Conservation (phyloP, 2,113 vertebrate genomes). For the Danionella cerebrum region DNA sequence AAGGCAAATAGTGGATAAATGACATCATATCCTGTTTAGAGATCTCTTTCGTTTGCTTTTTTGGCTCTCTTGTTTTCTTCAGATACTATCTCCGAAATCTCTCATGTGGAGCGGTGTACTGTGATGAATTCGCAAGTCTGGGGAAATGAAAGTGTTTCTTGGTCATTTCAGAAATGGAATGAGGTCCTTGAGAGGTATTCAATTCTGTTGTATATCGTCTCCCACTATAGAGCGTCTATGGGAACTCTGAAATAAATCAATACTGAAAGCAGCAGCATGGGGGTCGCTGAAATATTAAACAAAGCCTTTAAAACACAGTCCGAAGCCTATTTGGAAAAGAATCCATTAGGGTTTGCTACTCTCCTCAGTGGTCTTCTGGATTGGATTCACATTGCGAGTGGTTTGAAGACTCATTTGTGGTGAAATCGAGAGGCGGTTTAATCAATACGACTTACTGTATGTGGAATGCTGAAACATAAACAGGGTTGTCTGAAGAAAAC, state of each 20-base stretch:
- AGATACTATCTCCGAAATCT: constrained; percentile 19
- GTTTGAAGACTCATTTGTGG: constrained; percentile 39
- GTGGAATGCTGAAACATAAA: constrained; percentile 21
- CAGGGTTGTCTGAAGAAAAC: constrained; percentile 5
- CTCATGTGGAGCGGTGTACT: not conserved
- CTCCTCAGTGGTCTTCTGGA: constrained; percentile 50
- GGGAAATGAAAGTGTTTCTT: constrained; percentile 41
- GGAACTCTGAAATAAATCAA: constrained; percentile 60
- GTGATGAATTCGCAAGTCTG: constrained; percentile 33
- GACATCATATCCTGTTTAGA: constrained; percentile 38
- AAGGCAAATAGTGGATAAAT: constrained; percentile 28
- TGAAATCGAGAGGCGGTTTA: constrained; percentile 59
- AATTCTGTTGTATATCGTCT: constrained; percentile 59
- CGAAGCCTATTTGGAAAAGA: constrained; percentile 56
- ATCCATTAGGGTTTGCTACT: constrained; percentile 55
- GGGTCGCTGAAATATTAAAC: constrained; percentile 66
- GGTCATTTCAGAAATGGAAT: constrained; percentile 43
- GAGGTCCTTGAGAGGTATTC: constrained; percentile 55
- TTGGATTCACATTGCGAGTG: constrained; percentile 49
- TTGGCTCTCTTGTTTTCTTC: not conserved
- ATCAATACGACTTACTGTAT: constrained; percentile 48
- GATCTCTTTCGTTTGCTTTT: not conserved
- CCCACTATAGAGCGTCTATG: constrained; percentile 42
- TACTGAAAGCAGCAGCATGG: constrained; percentile 52
- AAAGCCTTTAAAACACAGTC: constrained; percentile 54